Base-by-base conservation (phyloP, 2,797 vertebrate genomes). In the Pseudotriccus pelzelni region DNA sequence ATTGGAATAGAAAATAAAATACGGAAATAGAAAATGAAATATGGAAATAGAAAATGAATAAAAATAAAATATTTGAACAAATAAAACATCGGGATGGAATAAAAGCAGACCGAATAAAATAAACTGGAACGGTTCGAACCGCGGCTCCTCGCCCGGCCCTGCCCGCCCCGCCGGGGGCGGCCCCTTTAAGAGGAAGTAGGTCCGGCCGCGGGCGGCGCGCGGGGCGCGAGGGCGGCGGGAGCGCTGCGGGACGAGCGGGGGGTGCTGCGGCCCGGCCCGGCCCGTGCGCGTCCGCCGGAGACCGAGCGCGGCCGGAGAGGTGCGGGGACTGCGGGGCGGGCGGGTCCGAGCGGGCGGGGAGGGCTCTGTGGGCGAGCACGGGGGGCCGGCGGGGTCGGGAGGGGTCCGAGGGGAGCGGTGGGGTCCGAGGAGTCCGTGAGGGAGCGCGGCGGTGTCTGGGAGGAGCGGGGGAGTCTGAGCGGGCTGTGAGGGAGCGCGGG, bases 111-210 rank as follows among this genome's bases (percentile, higher is more conserved):
- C 17, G 16, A 46, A 5, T 22, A 24, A 73, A 39, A 58, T 17
- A 58, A 43, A 23, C 15, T 1, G 6, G 3, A 28, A 14, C 5
- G 9, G 2, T 8, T n/a, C 11, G 3, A 19, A 39, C 19, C 27
- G 22, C 23, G 18, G 3, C 22, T 8, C 4, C 22, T 14, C 10
- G 8, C 24, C 47, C 47, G 16, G 10, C 36, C 12, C 39, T 34
- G 34, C 47, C 47, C 12, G 10, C 36, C 39, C 39, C 41, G 34
- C 6, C 6, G 44, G 78, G 78, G 20, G 64, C 64, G 78, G 80
- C 49, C 34, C 80, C 80, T 83, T 83, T 73, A 83, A 83, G 80
- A 55, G 68, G 80, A 83, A 83, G 68, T 72, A 83, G 80, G 19
- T 58, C 80, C 68, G 80, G 62, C 62, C 30, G 62, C 16, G 62